Percentiles rank a stretch among this genome's conserved stretches.
These are phyloP conservation scores for Erebia epiphron DNA, from an alignment of 2,888 invertebrate genomes.

Conservation along the genomic window DNA sequence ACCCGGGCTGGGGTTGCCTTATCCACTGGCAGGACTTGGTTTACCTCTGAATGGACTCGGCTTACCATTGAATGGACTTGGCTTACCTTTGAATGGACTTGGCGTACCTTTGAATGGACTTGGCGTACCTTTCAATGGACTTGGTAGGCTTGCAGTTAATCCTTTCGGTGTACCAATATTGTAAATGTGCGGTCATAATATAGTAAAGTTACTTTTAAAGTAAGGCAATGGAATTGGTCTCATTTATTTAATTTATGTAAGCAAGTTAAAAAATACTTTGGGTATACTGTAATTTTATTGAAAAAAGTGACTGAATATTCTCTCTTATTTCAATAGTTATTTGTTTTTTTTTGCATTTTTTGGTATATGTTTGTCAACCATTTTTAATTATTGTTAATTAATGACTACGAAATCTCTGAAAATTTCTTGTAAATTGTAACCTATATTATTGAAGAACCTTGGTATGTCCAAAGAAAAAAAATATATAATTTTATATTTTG, in stretches of 20 bases:
- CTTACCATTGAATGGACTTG: not conserved
- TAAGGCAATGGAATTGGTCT: not conserved
- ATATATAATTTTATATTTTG: conserved; percentile 1
- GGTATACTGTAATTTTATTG: not conserved
- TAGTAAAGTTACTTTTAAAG: not conserved
- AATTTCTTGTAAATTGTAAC: too few species aligned
- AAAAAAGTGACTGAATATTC: too few species aligned
- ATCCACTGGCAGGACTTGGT: not conserved
- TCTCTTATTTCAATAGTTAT: not conserved
- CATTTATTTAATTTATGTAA: conserved; percentile 1
- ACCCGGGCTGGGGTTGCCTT: not conserved
- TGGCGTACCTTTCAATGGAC: not conserved
- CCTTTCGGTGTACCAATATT: conserved; percentile 19
- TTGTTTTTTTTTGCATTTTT: not conserved
- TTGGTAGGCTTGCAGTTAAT: not conserved
- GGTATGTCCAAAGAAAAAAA: conserved; percentile 24
- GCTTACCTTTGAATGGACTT: not conserved
- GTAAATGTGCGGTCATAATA: not conserved
- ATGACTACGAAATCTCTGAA: not conserved
- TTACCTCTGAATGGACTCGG: not conserved
- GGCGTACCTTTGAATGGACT: conserved; percentile 11
- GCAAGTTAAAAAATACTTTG: conserved; percentile 12
- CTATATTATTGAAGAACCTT: too few species aligned
- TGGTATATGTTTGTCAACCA: not conserved
- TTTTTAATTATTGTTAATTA: not conserved